Evolutionary conservation across 2,797 vertebrate species (phyloP).

Genomic region (Orestias chungarensis): DNA sequence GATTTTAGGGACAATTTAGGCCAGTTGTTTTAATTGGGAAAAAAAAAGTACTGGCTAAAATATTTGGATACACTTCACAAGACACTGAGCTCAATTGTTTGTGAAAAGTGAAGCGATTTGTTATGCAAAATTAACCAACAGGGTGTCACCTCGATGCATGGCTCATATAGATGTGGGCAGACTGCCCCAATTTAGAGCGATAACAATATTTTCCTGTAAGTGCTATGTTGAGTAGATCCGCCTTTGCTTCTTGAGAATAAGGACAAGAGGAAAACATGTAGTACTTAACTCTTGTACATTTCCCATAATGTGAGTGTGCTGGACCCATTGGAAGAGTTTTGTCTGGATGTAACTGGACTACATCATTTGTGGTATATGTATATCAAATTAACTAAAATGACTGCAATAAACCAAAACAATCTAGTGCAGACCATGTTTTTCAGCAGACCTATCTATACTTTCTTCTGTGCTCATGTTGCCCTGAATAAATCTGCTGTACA

Average conservation of each 20-base stretch:
- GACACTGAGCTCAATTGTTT: neutral
- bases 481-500: neutral
- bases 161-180: neutral
- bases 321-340: neutral
- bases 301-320: neutral
- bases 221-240: neutral
- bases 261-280: neutral
- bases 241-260: neutral
- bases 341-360: neutral
- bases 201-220: neutral
- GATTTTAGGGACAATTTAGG: neutral
- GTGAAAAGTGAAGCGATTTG: neutral
- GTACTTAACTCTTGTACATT: neutral
- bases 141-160: neutral
- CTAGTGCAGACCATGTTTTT: neutral
- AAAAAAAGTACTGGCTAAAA: neutral
- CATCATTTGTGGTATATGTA: no score
- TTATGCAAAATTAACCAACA: neutral
- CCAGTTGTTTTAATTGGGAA: neutral
- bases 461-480: constrained; percentile 16
- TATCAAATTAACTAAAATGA: constrained; percentile 1
- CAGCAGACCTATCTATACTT: neutral
- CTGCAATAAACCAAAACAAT: neutral
- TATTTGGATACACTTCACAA: neutral
- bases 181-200: neutral